Evolutionary conservation across 2,113 vertebrate genomes (phyloP), one percentile per base, ranked within the genome.

Genomic region (Prunella fulvescens): DNA sequence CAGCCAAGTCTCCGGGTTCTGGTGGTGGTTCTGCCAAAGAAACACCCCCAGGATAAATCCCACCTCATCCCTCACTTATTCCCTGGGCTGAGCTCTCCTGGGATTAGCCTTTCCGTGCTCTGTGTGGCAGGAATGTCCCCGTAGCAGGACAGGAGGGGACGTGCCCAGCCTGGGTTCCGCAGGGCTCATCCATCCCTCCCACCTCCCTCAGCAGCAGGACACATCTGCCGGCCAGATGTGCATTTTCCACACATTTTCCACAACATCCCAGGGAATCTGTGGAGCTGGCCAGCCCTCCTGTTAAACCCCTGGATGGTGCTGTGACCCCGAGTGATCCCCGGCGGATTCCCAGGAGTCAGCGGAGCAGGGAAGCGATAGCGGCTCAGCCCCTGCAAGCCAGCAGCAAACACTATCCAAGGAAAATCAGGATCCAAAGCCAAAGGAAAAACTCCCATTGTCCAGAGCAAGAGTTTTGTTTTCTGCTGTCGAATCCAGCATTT

Each of bases 121-220:
- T 0, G 0, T 19, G 71, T 12, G 82, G 10, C 0, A 1, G 76
- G 50, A 66, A 9, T 23, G 54, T 57, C 66, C 1, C 62, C 20
- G 3, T 69, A 14, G 19, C 0, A 0, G 86, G 48, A 33, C 40
- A 2, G 51, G 47, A 76, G 58, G 14, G 47, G 70, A 42, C 1
- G 1, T 20, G 90, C 47, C 39, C 1, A 0, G 42, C 28, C 50
- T 5, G 0, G 0, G 1, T 54, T 67, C 70, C 7, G 0, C 64
- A 3, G 67, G 71, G 33, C 66, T 67, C 19, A 0, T 26, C 74
- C 44, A 1, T 40, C 70, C 70, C 73, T 37, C 60, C 22, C 0
- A 1, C 57, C 57, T 24, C 35, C 56, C 4, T 12, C 67, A 10
- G 79, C 25, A 1, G 28, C 35, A 2, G 18, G 31, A 62, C 54